A percentile compares a stretch with the other conserved stretches of the same genome.
Conservation (phyloP, 1,140 invertebrate species). For the Pseudobourletiella spinata region DNA sequence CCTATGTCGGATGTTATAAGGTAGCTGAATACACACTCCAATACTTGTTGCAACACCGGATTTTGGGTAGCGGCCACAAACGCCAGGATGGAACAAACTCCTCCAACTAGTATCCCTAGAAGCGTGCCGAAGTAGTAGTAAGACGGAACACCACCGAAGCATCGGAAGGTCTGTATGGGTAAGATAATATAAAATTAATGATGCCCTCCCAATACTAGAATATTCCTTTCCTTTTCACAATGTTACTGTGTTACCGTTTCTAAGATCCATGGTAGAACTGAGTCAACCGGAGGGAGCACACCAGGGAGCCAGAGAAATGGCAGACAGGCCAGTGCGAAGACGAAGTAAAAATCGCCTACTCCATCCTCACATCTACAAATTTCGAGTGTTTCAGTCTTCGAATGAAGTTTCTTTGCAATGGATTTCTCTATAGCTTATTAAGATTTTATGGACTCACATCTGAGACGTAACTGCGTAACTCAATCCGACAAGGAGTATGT, state of each 20-base stretch:
- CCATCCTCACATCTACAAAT: not conserved
- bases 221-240: too few species aligned
- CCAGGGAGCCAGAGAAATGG: constrained; percentile 26
- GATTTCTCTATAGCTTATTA: too few species aligned
- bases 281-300: constrained; percentile 26
- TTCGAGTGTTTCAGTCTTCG: too few species aligned
- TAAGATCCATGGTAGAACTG: constrained; percentile 26
- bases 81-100: constrained; percentile 9
- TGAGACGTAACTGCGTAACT: too few species aligned
- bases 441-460: too few species aligned
- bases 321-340: constrained; percentile 7
- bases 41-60: not conserved
- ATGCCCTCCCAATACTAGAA: too few species aligned
- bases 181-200: not conserved
- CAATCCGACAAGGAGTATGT: constrained; percentile 1
- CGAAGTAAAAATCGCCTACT: not conserved
- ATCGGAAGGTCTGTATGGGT: not conserved
- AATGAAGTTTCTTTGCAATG: too few species aligned
- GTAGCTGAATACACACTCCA: constrained; percentile 28
- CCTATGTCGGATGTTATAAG: constrained; percentile 27
- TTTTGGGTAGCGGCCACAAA: constrained; percentile 16
- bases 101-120: constrained; percentile 8
- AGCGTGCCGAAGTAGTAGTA: constrained; percentile 26
- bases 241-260: constrained; percentile 19
- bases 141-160: constrained; percentile 19